Conservation (phyloP, 2,888 invertebrate genomes). For the Brassicogethes aeneus region DNA sequence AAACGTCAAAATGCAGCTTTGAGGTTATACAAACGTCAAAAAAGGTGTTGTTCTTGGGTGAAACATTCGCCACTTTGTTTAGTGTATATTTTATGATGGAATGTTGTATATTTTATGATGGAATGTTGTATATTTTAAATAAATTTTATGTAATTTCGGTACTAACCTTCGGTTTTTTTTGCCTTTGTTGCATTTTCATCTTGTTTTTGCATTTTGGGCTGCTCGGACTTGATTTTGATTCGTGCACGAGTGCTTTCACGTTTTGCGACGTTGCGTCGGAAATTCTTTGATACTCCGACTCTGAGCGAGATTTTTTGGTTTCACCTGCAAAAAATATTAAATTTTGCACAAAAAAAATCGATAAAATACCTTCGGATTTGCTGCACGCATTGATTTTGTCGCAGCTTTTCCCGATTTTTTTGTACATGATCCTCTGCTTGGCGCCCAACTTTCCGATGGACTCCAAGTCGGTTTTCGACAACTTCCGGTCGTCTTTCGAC, state of each 20-base stretch:
- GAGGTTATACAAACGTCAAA: too few relatives aligned
- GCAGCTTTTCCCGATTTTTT: slow-evolving; percentile 41
- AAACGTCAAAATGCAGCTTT: too few relatives aligned
- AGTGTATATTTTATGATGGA: too few relatives aligned
- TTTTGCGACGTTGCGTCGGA: slow-evolving; percentile 45
- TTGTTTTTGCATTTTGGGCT: slow-evolving; percentile 38
- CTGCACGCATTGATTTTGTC: slow-evolving; percentile 37
- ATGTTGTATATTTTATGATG: too few relatives aligned
- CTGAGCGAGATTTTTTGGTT: slow-evolving; percentile 30
- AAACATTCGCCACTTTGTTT: too few relatives aligned
- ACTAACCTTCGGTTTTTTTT: slow-evolving; percentile 23
- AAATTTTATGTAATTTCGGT: too few relatives aligned
- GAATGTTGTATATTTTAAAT: too few relatives aligned
- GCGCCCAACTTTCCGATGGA: slow-evolving; percentile 31
- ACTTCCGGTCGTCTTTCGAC: slow-evolving; percentile 42
- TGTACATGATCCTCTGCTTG: slow-evolving; percentile 37
- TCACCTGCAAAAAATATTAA: slow-evolving; percentile 13
- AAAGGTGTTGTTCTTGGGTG: too few relatives aligned
- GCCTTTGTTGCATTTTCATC: slow-evolving; percentile 21
- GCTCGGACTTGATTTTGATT: slow-evolving; percentile 35
- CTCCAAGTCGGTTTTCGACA: slow-evolving; percentile 35
- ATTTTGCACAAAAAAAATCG: background rate
- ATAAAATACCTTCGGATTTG: slow-evolving; percentile 20
- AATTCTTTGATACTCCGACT: slow-evolving; percentile 49
- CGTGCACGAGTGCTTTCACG: slow-evolving; percentile 46